phyloP scores from a whole-genome alignment of 1,140 invertebrate species.

The Trichonephila inaurata region DNA sequence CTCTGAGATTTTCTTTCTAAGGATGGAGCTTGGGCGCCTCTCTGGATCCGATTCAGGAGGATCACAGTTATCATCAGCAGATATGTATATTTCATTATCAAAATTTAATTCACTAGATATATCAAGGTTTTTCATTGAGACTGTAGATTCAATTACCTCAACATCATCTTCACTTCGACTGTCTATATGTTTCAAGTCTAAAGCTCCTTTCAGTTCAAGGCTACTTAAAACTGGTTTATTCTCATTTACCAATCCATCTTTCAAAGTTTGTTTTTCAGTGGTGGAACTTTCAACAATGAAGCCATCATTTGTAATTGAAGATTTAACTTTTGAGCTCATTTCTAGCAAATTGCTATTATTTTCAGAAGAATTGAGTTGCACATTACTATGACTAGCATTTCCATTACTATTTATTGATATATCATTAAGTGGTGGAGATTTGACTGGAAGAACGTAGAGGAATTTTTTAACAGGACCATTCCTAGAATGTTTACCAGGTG shows the following conservation, averaged over 20 bases:
- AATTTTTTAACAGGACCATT: neutral
- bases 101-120: slow-evolving; percentile 4
- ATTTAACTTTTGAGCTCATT: neutral
- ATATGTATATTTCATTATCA: slow-evolving; percentile 39
- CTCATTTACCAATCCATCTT: too few species aligned
- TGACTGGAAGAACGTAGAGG: neutral
- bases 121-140: slow-evolving; percentile 29
- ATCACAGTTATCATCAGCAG: slow-evolving; percentile 63
- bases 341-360: neutral
- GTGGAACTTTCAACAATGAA: neutral
- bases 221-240: slow-evolving; percentile 40
- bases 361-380: neutral
- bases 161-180: slow-evolving; percentile 52
- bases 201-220: slow-evolving; percentile 28
- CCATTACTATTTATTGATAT: neutral
- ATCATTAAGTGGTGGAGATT: neutral
- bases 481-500: neutral
- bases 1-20: slow-evolving; percentile 45
- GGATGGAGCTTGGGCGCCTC: slow-evolving; percentile 59
- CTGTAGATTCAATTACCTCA: slow-evolving; percentile 4
- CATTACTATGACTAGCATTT: slow-evolving; percentile 25
- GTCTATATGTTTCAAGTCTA: slow-evolving; percentile 63
- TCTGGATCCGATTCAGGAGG: slow-evolving; percentile 42
- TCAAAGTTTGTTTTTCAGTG: neutral
- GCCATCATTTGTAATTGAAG: neutral